phyloP scores from a whole-genome alignment of 2,888 invertebrate species.

The Biston stratarius region DNA sequence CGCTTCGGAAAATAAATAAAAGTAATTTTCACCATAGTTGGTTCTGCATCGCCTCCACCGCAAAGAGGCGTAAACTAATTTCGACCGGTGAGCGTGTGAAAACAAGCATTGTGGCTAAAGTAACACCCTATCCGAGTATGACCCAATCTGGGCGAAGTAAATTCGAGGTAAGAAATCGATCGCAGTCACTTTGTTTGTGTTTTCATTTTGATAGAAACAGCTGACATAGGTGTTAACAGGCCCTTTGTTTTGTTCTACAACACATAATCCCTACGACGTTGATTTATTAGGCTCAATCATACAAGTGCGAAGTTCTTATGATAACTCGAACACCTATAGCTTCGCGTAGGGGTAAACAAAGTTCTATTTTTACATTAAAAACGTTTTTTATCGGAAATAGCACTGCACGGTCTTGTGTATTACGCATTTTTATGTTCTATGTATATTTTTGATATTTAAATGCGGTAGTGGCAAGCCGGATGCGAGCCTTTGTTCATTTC shows the following conservation, averaged over 20 bases:
- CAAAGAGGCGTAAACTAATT: conserved; percentile 40
- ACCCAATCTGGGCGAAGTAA: conserved; percentile 88
- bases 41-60: conserved; percentile 57
- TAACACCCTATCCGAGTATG: conserved; percentile 85
- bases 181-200: conserved; percentile 71
- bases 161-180: conserved; percentile 86
- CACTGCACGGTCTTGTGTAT: conserved; percentile 26
- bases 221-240: conserved; percentile 76
- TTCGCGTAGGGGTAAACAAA: conserved; percentile 24
- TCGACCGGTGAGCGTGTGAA: conserved; percentile 51
- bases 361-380: conserved; percentile 37
- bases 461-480: conserved; percentile 37
- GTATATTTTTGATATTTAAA: conserved; percentile 48
- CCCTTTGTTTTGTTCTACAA: conserved; percentile 40
- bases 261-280: conserved; percentile 3
- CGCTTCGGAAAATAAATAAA: conserved; percentile 60
- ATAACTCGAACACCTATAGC: conserved; percentile 2
- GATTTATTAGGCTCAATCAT: not conserved
- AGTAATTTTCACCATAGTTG: conserved; percentile 69
- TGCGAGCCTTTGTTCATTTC: conserved; percentile 56
- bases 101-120: conserved; percentile 81
- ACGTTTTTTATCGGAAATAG: conserved; percentile 1
- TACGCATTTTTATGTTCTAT: conserved; percentile 39
- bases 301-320: conserved; percentile 14
- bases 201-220: conserved; percentile 87